These are phyloP conservation scores for Copidosoma aretas DNA, from an alignment of 2,888 invertebrate species.

Conservation along the genomic window DNA sequence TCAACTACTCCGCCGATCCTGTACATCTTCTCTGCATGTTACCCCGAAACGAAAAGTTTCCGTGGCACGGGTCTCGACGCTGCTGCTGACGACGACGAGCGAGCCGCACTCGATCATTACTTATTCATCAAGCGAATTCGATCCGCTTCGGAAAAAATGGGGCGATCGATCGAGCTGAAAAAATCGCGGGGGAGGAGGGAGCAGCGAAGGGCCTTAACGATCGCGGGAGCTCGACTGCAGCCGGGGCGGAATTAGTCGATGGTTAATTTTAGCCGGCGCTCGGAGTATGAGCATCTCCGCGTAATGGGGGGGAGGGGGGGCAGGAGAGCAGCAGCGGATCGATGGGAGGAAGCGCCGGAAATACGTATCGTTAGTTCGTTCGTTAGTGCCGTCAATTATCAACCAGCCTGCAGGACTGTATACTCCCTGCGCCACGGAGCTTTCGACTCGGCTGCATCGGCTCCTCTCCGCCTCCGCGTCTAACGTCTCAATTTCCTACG, in stretches of 20 bases:
- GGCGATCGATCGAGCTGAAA: no score
- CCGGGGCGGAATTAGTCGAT: slow-evolving; percentile 21
- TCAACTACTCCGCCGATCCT: not conserved
- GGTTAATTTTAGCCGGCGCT: slow-evolving; percentile 31
- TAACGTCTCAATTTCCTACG: slow-evolving; percentile 41
- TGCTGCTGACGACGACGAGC: not conserved
- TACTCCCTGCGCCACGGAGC: slow-evolving; percentile 15
- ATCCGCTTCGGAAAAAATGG: no score
- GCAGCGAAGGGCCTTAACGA: slow-evolving; percentile 12
- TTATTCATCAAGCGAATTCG: no score
- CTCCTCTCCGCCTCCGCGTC: slow-evolving; percentile 25
- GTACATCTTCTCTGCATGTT: no score
- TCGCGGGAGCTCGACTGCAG: slow-evolving; percentile 1
- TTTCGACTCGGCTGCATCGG: slow-evolving; percentile 26
- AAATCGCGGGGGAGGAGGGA: no score
- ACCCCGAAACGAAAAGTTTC: not conserved
- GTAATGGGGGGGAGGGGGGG: not conserved
- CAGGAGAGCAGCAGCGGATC: slow-evolving; percentile 9
- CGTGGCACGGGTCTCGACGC: no score
- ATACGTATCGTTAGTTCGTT: slow-evolving; percentile 42
- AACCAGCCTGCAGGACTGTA: slow-evolving; percentile 26
- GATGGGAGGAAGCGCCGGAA: slow-evolving; percentile 39
- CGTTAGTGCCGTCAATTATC: slow-evolving; percentile 42
- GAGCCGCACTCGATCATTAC: no score
- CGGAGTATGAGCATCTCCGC: slow-evolving; percentile 10